phyloP scores from a whole-genome alignment of 1,140 invertebrate species.

The Telenomus remus region DNA sequence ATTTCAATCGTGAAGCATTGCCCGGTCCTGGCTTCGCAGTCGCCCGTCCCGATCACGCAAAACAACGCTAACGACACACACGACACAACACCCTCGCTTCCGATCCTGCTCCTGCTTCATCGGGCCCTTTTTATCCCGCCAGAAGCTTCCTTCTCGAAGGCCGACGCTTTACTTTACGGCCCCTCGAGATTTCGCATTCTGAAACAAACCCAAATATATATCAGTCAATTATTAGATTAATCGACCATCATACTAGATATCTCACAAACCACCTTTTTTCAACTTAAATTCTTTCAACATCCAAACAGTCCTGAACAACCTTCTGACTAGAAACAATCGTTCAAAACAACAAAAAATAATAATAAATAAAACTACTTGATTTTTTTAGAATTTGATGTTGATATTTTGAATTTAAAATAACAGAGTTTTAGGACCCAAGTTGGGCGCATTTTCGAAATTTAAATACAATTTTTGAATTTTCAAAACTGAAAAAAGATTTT shows the following conservation, averaged over 20 bases:
- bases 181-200: conserved; percentile 45
- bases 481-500: too few species aligned
- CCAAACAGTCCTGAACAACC: too few species aligned
- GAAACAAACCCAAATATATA: conserved; percentile 38
- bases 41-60: conserved; percentile 45
- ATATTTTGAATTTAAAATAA: too few species aligned
- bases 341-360: too few species aligned
- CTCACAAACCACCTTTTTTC: neutral
- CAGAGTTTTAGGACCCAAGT: too few species aligned
- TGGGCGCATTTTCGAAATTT: too few species aligned
- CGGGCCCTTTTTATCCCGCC: conserved; percentile 41
- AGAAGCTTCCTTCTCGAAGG: conserved; percentile 6
- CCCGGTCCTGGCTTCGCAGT: conserved; percentile 38
- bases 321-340: too few species aligned
- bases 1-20: conserved; percentile 70
- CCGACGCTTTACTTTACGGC: conserved; percentile 9
- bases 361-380: too few species aligned
- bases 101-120: conserved; percentile 45
- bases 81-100: conserved; percentile 55
- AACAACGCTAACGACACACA: conserved; percentile 53
- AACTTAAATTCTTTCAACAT: neutral
- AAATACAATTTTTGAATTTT: too few species aligned
- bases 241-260: neutral
- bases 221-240: conserved; percentile 42
- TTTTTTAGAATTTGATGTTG: too few species aligned